Conservation (phyloP, 2,797 vertebrate genomes). For the Linurgus olivaceus region DNA sequence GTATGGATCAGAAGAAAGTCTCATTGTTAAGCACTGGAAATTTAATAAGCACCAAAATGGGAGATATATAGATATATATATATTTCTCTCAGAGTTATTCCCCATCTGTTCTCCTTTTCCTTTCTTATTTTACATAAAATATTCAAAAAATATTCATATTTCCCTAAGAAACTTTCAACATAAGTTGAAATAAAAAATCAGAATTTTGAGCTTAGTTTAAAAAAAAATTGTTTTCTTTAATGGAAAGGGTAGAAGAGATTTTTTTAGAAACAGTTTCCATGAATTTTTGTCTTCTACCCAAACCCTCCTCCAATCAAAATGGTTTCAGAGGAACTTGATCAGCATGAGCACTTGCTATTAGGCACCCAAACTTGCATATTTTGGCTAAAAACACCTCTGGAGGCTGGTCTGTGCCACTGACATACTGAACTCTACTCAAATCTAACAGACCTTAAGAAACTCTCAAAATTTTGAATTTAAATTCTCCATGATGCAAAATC, state of each 20-base stretch:
- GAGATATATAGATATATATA: background rate
- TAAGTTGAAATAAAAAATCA: slow-evolving; percentile 17
- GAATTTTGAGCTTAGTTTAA: background rate
- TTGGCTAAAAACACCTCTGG: background rate
- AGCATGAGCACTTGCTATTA: background rate
- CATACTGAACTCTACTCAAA: background rate
- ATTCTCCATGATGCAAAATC: background rate
- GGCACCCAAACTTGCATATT: background rate
- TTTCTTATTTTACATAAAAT: slow-evolving; percentile 58
- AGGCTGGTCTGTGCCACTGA: background rate
- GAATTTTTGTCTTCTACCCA: background rate
- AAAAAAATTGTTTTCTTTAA: background rate
- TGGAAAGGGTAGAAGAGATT: background rate
- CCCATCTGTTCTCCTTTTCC: slow-evolving; percentile 32
- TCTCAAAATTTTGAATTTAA: background rate
- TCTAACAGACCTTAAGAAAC: background rate
- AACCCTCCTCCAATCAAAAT: background rate
- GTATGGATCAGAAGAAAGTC: background rate
- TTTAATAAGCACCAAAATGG: background rate
- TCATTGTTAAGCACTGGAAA: background rate
- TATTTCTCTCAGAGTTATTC: background rate
- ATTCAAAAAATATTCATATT: slow-evolving; percentile 47
- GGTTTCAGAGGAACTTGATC: background rate
- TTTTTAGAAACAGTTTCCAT: background rate
- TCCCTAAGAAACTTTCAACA: slow-evolving; percentile 11